phyloP scores from a whole-genome alignment of 1,140 invertebrate genomes.

The Drosophila murphyi region DNA sequence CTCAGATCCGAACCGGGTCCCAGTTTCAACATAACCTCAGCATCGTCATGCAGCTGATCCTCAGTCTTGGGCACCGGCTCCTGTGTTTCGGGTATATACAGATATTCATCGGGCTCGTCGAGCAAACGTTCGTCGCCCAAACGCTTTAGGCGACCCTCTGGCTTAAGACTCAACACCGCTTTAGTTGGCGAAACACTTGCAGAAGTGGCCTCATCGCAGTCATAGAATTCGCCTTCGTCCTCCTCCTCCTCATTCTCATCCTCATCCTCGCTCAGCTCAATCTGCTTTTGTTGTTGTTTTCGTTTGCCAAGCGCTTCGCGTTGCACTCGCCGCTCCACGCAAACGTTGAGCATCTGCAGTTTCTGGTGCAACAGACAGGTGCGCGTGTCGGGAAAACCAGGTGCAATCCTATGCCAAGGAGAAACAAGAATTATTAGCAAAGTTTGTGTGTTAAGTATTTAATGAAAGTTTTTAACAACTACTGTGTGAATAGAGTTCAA shows the following conservation, averaged over 20 bases:
- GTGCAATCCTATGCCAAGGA: constrained; percentile 87
- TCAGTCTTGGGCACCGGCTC: constrained; percentile 98
- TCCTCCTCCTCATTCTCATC: constrained; percentile 91
- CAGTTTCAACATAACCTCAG: constrained; percentile 93
- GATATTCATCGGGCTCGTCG: constrained; percentile 87
- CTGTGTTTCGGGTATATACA: constrained; percentile 96
- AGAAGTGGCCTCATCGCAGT: constrained; percentile 88
- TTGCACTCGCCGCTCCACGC: constrained; percentile 92
- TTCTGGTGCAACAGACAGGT: constrained; percentile 98
- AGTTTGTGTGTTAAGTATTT: too few relatives aligned
- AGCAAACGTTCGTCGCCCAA: constrained; percentile 89
- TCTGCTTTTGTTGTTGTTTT: constrained; percentile 34
- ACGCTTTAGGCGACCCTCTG: constrained; percentile 90
- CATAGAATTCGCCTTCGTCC: constrained; percentile 94
- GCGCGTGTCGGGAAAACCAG: constrained; percentile 92
- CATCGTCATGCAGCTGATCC: constrained; percentile 97
- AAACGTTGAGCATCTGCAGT: constrained; percentile 98
- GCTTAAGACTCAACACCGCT: constrained; percentile 86
- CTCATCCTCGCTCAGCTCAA: constrained; percentile 84
- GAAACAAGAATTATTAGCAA: neutral
- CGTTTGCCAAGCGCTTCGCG: constrained; percentile 84
- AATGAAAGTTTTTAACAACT: too few relatives aligned
- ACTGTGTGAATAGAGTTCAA: too few relatives aligned
- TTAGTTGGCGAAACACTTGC: constrained; percentile 85
- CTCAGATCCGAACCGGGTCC: constrained; percentile 93